Conservation (phyloP, 23 tunicate genomes). For the Trididemnum nubilum region DNA sequence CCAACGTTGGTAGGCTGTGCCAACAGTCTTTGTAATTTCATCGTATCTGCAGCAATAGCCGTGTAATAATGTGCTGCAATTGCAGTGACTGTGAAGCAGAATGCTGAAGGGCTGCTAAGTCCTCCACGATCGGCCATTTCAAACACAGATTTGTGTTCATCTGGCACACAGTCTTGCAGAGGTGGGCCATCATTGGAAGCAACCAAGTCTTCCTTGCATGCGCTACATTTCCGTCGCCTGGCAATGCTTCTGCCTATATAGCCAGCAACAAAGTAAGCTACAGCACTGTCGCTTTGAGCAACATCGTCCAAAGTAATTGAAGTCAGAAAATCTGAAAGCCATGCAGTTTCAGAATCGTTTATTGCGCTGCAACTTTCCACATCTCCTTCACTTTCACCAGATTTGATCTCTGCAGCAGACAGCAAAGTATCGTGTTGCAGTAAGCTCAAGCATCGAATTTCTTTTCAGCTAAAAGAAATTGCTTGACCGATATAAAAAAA, state of each 20-base stretch:
- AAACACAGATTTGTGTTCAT: neutral
- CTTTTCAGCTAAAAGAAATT: neutral
- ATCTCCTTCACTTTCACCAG: too few relatives aligned
- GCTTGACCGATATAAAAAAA: slow-evolving; percentile 9
- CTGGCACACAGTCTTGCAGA: neutral
- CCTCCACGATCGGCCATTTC: slow-evolving; percentile 16
- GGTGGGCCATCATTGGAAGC: neutral
- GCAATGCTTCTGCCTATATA: slow-evolving; percentile 10
- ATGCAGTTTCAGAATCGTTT: neutral
- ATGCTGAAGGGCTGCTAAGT: neutral
- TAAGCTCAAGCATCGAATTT: slow-evolving; percentile 23
- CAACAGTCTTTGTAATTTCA: neutral
- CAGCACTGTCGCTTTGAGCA: neutral
- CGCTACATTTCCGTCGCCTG: slow-evolving; percentile 1
- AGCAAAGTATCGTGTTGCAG: slow-evolving; percentile 7
- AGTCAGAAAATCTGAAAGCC: neutral
- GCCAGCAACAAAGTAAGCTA: neutral
- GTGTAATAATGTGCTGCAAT: neutral
- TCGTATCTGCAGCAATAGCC: neutral
- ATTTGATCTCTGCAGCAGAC: too few relatives aligned
- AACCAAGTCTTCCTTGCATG: slow-evolving; percentile 16
- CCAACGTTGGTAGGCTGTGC: neutral
- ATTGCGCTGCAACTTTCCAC: too few relatives aligned
- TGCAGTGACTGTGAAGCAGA: slow-evolving; percentile 5
- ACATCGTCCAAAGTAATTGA: neutral